Conservation (phyloP, 2,113 vertebrate genomes). For the Bufo gargarizans region DNA sequence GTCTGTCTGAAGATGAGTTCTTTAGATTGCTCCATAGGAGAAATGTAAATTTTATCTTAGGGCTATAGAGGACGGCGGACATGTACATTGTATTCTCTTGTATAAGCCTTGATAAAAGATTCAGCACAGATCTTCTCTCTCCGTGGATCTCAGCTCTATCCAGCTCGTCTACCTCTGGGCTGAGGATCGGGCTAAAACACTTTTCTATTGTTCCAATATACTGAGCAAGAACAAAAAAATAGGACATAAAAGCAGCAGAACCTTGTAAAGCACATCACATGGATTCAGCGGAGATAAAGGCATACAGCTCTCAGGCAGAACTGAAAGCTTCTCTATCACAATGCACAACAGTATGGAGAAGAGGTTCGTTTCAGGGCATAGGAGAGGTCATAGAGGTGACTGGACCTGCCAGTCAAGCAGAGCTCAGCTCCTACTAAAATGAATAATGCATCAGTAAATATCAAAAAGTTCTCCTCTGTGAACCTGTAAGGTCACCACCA, state of each 20-base stretch:
- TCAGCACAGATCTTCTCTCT: not conserved
- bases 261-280: not conserved
- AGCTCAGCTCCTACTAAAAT: not conserved
- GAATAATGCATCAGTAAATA: not conserved
- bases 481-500: not conserved
- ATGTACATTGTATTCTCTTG: not conserved
- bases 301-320: not conserved
- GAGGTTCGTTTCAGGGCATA: not conserved
- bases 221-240: slow-evolving; percentile 4
- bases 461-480: not conserved
- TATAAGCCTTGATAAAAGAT: not conserved
- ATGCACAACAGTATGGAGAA: not conserved
- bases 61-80: not conserved
- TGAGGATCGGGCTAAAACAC: not conserved
- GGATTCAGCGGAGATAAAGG: not conserved
- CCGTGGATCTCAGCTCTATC: not conserved
- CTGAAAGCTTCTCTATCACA: not conserved
- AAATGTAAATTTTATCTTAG: not conserved
- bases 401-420: not conserved
- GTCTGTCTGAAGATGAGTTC: not conserved
- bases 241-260: not conserved
- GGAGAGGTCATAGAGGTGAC: not conserved
- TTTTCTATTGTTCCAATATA: not conserved
- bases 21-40: not conserved
- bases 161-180: not conserved